Percentiles rank a stretch among this genome's conserved stretches.
Evolutionary conservation across 2,797 vertebrate genomes (phyloP).

Genomic region (Etheostoma perlongum): DNA sequence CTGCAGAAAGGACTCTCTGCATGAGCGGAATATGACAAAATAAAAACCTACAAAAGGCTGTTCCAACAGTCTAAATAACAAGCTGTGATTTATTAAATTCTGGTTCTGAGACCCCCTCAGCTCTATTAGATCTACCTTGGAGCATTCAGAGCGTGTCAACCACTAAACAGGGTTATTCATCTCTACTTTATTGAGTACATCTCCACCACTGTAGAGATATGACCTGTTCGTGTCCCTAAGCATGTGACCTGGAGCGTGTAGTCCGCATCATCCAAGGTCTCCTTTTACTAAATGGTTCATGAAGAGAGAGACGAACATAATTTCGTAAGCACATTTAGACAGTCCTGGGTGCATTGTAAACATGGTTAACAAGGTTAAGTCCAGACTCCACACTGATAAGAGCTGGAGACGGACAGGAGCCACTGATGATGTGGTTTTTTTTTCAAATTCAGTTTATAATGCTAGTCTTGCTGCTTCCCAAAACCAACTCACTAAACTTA

Average conservation of each 20-base stretch:
- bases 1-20: conserved; percentile 9
- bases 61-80: conserved; percentile 40
- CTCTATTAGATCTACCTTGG: conserved; percentile 33
- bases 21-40: conserved; percentile 39
- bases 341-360: conserved; percentile 38
- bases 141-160: conserved; percentile 14
- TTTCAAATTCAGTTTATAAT: conserved; percentile 23
- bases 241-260: conserved; percentile 59
- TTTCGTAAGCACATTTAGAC: conserved; percentile 43
- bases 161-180: conserved; percentile 43
- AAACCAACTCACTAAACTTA: conserved; percentile 13
- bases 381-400: conserved; percentile 63
- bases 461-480: conserved; percentile 16
- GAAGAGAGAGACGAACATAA: conserved; percentile 20
- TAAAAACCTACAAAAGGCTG: conserved; percentile 15
- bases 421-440: conserved; percentile 27
- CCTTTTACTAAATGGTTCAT: conserved; percentile 23
- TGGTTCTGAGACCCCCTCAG: conserved; percentile 5
- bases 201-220: conserved; percentile 18
- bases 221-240: conserved; percentile 25
- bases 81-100: conserved; percentile 43
- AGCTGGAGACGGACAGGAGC: conserved; percentile 58
- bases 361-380: conserved; percentile 68
- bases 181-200: conserved; percentile 9
- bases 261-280: conserved; percentile 41